These are phyloP conservation scores for Andrena chrysosceles DNA, from an alignment of 2,888 invertebrate genomes.

Conservation along the genomic window DNA sequence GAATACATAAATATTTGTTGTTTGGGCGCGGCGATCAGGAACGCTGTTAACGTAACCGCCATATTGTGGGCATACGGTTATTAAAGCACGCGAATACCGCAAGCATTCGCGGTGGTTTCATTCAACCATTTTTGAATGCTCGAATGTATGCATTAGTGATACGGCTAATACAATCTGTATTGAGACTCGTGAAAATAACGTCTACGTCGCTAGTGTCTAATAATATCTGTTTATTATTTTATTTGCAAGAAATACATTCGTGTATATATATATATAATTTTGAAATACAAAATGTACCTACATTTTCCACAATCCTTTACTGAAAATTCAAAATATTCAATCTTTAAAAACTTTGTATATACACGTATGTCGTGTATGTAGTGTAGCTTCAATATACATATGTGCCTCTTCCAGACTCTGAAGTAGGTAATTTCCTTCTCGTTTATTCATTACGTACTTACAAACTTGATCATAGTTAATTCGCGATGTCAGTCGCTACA, in stretches of 20 bases:
- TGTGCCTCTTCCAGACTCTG: too few relatives aligned
- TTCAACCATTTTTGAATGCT: constrained; percentile 78
- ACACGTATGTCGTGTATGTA: too few relatives aligned
- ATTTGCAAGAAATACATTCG: neutral
- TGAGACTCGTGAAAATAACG: constrained; percentile 46
- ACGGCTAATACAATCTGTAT: constrained; percentile 69
- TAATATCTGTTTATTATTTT: constrained; percentile 7
- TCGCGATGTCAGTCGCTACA: neutral
- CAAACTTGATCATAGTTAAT: too few relatives aligned
- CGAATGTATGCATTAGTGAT: constrained; percentile 50
- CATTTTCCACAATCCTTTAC: too few relatives aligned
- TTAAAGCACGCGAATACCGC: constrained; percentile 70
- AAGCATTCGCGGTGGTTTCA: constrained; percentile 70
- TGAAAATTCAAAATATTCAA: too few relatives aligned
- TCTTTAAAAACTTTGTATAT: too few relatives aligned
- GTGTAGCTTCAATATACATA: too few relatives aligned
- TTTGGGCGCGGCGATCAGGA: constrained; percentile 66
- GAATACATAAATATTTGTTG: constrained; percentile 80
- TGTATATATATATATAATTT: too few relatives aligned
- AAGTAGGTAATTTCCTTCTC: too few relatives aligned
- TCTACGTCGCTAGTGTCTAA: neutral
- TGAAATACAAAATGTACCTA: too few relatives aligned
- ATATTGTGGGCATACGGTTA: constrained; percentile 71
- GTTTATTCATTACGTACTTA: too few relatives aligned
- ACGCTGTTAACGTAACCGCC: constrained; percentile 68